Percentiles rank a stretch among this genome's conserved stretches.
Evolutionary conservation across 30 jellyfish, hydroid and myxozoan species (phyloP).

Genomic region (Aurelia sp.): DNA sequence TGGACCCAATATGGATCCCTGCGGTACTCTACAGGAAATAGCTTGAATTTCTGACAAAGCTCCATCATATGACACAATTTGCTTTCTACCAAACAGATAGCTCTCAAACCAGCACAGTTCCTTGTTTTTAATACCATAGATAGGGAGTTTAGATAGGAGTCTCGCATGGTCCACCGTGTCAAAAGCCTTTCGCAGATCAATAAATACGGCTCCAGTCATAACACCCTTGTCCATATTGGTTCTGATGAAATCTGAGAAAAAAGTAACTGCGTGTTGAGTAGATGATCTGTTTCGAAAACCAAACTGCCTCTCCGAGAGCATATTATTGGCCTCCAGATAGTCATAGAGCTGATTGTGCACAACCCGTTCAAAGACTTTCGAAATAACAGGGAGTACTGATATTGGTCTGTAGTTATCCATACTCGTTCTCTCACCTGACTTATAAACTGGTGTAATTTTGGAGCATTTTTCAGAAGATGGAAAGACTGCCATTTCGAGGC

Average conservation of each 20-base stretch:
- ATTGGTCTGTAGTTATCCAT: constrained; percentile 66
- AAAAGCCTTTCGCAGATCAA: too few relatives aligned
- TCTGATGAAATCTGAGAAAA: constrained; percentile 53
- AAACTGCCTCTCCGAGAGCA: constrained; percentile 51
- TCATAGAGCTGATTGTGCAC: constrained; percentile 58
- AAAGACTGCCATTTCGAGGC: too few relatives aligned
- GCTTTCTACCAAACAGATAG: too few relatives aligned
- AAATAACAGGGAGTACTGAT: constrained; percentile 65
- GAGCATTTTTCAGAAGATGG: not conserved
- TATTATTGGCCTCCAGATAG: constrained; percentile 40
- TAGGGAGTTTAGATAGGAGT: too few relatives aligned
- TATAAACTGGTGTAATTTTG: constrained; percentile 62
- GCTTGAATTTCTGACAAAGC: constrained; percentile 7
- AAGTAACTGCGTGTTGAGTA: constrained; percentile 61
- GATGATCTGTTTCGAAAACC: constrained; percentile 52
- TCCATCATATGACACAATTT: too few relatives aligned
- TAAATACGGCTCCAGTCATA: too few relatives aligned
- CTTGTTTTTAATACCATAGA: too few relatives aligned
- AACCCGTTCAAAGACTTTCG: constrained; percentile 50
- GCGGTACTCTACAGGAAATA: constrained; percentile 32
- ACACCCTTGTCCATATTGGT: not conserved
- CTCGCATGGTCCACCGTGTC: too few relatives aligned
- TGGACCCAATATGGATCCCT: constrained; percentile 15
- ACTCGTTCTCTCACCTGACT: constrained; percentile 33
- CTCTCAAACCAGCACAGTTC: too few relatives aligned